Conservation (phyloP, 2,888 invertebrate species). For the Athetis lepigone region DNA sequence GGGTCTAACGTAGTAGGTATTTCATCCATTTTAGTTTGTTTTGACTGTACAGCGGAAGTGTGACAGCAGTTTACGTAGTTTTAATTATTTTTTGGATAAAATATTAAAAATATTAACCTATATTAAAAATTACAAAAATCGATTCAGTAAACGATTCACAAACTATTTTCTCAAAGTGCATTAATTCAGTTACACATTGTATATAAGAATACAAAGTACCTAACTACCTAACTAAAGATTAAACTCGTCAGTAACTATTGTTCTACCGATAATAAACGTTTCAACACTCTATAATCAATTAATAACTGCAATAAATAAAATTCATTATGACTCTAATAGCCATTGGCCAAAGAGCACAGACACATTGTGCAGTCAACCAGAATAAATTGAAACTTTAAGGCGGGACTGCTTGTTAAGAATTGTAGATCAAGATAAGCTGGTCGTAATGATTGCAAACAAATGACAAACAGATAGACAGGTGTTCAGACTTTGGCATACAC, state of each 20-base stretch:
- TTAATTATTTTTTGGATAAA: no score
- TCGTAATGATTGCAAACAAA: background rate
- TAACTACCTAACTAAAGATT: constrained; percentile 1
- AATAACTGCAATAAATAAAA: constrained; percentile 22
- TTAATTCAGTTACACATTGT: background rate
- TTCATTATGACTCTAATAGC: constrained; percentile 22
- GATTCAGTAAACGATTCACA: no score
- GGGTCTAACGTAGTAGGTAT: no score
- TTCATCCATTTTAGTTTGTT: no score
- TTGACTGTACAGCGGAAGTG: no score
- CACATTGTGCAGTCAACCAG: background rate
- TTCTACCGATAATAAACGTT: constrained; percentile 11
- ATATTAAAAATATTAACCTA: no score
- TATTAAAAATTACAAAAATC: no score
- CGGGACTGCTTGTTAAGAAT: background rate
- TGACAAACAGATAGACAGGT: constrained; percentile 42
- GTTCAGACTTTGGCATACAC: constrained; percentile 31
- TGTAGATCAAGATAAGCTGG: background rate
- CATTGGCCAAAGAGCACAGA: constrained; percentile 21
- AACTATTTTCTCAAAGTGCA: no score
- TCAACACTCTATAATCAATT: constrained; percentile 34
- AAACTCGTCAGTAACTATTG: background rate
- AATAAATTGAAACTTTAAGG: background rate
- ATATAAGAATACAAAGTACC: constrained; percentile 4
- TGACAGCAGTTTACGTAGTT: no score